Conservation (phyloP, 2,797 vertebrate genomes). For the Myripristis murdjan region DNA sequence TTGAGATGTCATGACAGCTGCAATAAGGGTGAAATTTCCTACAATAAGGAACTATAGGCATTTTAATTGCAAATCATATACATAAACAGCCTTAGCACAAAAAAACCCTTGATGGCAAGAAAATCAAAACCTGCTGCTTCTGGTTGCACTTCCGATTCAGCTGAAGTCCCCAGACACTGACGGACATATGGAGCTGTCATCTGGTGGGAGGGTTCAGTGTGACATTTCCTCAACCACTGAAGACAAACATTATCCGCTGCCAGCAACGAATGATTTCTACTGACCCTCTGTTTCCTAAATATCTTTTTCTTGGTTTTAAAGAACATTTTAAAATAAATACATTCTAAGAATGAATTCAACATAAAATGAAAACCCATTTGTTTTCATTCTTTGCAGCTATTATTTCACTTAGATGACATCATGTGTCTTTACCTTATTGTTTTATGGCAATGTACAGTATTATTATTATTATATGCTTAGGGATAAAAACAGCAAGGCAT, state of each 20-base stretch:
- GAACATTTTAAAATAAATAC: constrained; percentile 33
- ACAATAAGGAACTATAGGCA: too few relatives aligned
- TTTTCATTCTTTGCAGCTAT: neutral
- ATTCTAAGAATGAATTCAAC: neutral
- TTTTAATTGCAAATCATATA: too few relatives aligned
- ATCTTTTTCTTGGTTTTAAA: neutral
- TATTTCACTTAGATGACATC: neutral
- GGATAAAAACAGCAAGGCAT: too few relatives aligned
- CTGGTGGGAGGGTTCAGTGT: constrained; percentile 45
- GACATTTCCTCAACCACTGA: constrained; percentile 37
- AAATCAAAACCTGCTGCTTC: constrained; percentile 5
- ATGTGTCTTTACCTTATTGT: too few relatives aligned
- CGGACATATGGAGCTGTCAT: constrained; percentile 54
- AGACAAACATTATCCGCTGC: constrained; percentile 10
- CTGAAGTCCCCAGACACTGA: constrained; percentile 22
- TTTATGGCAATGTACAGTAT: too few relatives aligned
- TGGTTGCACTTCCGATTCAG: constrained; percentile 3
- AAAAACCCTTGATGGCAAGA: constrained; percentile 7
- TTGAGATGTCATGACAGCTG: neutral
- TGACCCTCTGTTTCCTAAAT: neutral
- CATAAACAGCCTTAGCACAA: too few relatives aligned
- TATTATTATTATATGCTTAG: too few relatives aligned
- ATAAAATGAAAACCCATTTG: neutral
- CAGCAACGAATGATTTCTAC: constrained; percentile 17
- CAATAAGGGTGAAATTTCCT: constrained; percentile 1